phyloP scores from a whole-genome alignment of 2,113 vertebrate species.

The Salminus brasiliensis region DNA sequence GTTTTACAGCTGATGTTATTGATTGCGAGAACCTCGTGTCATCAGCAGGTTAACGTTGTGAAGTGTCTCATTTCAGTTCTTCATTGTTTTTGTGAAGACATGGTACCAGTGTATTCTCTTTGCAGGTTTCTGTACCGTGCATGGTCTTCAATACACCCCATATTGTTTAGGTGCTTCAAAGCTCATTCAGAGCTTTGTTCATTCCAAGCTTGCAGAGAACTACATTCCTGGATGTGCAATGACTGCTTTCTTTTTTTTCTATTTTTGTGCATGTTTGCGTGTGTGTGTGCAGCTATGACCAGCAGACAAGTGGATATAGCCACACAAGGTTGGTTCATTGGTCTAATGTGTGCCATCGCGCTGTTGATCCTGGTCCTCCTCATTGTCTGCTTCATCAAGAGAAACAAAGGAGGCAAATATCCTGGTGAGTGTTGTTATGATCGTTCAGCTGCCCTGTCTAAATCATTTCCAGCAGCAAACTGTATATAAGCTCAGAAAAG shows the following conservation, averaged over 20 bases:
- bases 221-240: neutral
- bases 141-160: neutral
- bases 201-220: neutral
- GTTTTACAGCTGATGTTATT: neutral
- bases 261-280: conserved; percentile 32
- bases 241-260: neutral
- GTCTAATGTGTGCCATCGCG: conserved; percentile 96
- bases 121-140: neutral
- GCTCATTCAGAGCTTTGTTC: neutral
- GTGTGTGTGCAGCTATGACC: conserved; percentile 80
- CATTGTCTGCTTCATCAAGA: conserved; percentile 97
- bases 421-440: conserved; percentile 78
- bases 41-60: neutral
- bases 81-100: neutral
- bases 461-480: too few species aligned
- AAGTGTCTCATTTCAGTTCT: neutral
- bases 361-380: conserved; percentile 94
- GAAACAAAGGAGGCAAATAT: conserved; percentile 98
- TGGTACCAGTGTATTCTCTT: neutral
- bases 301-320: conserved; percentile 94
- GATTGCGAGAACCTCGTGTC: neutral
- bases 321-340: conserved; percentile 98
- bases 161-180: neutral
- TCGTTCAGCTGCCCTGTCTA: too few species aligned
- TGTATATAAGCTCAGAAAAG: too few species aligned